These are phyloP conservation scores for zebrafish (Danio rerio) DNA, from an alignment of 2,113 vertebrate genomes.

Conservation along the genomic window GRCz12tu NC_133189.1:37601501-37602000, in stretches of 20 bases:
- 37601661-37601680: background rate
- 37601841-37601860: constrained; percentile 82
- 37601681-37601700: background rate
- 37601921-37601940: background rate
- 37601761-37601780: background rate
- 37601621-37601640: background rate
- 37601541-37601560: background rate
- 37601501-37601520: too few relatives aligned
- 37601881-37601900: constrained; percentile 70
- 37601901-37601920: constrained; percentile 82
- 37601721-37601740: background rate
- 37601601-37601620: background rate
- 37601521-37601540: background rate
- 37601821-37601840: background rate
- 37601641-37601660: background rate
- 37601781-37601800: background rate
- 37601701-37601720: background rate
- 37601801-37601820: background rate
- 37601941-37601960: too few relatives aligned
- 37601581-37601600: background rate
- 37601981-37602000: too few relatives aligned
- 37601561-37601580: background rate
- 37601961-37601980: too few relatives aligned
- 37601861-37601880: constrained; percentile 87
- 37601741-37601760: background rate